phyloP scores from a whole-genome alignment of 2,797 vertebrate species.

The Pseudotriccus pelzelni region DNA sequence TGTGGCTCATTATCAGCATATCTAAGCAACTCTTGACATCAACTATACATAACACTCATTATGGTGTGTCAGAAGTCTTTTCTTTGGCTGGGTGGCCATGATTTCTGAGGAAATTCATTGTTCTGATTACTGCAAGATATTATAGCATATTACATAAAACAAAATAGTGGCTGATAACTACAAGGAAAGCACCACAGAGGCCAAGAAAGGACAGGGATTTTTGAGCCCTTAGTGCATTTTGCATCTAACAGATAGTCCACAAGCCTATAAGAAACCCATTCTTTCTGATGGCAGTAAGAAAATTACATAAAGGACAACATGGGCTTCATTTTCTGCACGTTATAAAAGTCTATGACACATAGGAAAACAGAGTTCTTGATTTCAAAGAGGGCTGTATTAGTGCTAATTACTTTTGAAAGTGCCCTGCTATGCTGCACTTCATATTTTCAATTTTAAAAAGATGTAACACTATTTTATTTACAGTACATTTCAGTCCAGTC shows the following conservation, averaged over 20 bases:
- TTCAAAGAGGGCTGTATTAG: neutral
- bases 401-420: neutral
- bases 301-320: neutral
- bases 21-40: neutral
- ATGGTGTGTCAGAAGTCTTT: neutral
- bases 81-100: neutral
- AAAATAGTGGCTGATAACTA: neutral
- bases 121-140: neutral
- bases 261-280: neutral
- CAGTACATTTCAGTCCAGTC: neutral
- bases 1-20: constrained; percentile 40
- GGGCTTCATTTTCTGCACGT: neutral
- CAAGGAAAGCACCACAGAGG: neutral
- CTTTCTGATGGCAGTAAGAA: neutral
- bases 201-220: neutral
- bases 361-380: neutral
- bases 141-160: neutral
- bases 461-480: neutral
- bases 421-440: neutral
- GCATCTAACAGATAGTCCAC: neutral
- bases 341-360: neutral
- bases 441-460: neutral
- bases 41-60: neutral
- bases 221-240: neutral
- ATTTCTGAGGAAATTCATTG: neutral